Conservation (phyloP, 1,140 invertebrate genomes). For the Apis mellifera region Amel_HAv3.1 CM009931.2:18680001-18680500, state of each 20-base stretch:
- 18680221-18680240: neutral
- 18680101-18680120: constrained; percentile 55
- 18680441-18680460: neutral
- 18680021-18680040: constrained; percentile 58
- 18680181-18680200: neutral
- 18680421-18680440: neutral
- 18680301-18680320: neutral
- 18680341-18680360: neutral
- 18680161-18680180: neutral
- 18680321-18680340: too few relatives aligned
- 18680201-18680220: neutral
- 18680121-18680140: constrained; percentile 34
- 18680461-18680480: neutral
- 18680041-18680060: constrained; percentile 44
- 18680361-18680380: neutral
- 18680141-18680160: constrained; percentile 4
- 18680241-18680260: neutral
- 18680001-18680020: constrained; percentile 49
- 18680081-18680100: constrained; percentile 51
- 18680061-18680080: constrained; percentile 56
- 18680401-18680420: neutral
- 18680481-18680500: too few relatives aligned
- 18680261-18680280: constrained; percentile 1
- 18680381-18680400: neutral
- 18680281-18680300: neutral